Percentiles rank a stretch among this genome's conserved stretches.
phyloP scores from a whole-genome alignment of 2,888 invertebrate genomes.

The Kuschelorhynchus macadamiae region DNA sequence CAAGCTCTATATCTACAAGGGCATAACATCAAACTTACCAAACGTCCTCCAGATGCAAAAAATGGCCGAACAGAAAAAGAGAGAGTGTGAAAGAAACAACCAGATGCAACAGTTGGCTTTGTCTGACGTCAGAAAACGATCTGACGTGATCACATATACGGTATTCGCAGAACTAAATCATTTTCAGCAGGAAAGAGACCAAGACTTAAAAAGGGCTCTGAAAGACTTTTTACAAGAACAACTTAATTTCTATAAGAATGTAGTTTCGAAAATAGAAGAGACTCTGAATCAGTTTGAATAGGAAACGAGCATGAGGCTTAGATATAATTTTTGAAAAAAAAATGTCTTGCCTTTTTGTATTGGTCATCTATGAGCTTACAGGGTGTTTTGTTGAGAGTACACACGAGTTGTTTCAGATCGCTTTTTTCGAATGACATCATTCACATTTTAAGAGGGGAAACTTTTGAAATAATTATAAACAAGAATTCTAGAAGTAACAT shows the following conservation, averaged over 20 bases:
- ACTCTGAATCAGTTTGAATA: slow-evolving; percentile 69
- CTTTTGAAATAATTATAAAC: no score
- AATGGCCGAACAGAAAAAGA: slow-evolving; percentile 89
- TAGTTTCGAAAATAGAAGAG: slow-evolving; percentile 81
- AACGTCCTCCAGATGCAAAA: slow-evolving; percentile 92
- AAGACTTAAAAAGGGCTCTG: slow-evolving; percentile 89
- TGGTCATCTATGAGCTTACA: slow-evolving; percentile 6
- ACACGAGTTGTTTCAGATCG: background rate
- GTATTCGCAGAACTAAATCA: slow-evolving; percentile 95
- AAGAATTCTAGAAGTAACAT: no score
- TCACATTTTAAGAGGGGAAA: no score
- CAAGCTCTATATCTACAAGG: slow-evolving; percentile 94
- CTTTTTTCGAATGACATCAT: background rate
- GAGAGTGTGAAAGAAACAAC: slow-evolving; percentile 87
- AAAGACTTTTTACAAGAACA: slow-evolving; percentile 90
- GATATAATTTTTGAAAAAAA: background rate
- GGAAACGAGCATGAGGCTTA: background rate
- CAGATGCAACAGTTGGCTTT: slow-evolving; percentile 88
- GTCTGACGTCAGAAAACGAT: slow-evolving; percentile 84
- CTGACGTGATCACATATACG: slow-evolving; percentile 93
- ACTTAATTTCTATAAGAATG: slow-evolving; percentile 91
- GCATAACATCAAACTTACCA: slow-evolving; percentile 91
- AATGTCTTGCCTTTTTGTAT: slow-evolving; percentile 6
- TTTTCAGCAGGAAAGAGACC: slow-evolving; percentile 89
- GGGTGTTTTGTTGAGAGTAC: slow-evolving; percentile 2